Evolutionary conservation across 1,140 invertebrate species (phyloP).

Genomic region (Orchesella cincta): DNA sequence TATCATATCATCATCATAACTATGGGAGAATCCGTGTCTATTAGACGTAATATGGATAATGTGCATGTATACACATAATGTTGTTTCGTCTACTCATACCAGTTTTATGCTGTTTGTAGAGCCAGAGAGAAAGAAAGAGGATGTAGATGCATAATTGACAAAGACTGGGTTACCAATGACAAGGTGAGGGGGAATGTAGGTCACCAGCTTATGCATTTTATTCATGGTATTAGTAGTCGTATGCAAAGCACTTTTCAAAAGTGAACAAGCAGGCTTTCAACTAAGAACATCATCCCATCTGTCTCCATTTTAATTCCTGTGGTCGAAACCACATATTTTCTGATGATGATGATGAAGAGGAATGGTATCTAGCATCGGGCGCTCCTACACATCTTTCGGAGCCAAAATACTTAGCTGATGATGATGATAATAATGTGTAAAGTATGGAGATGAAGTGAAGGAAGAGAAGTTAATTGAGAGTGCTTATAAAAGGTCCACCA

Average conservation of each 20-base stretch:
- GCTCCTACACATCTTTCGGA: neutral
- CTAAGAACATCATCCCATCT: neutral
- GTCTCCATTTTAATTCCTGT: neutral
- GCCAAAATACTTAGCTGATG: neutral
- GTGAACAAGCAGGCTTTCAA: neutral
- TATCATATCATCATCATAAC: no score
- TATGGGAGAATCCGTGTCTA: no score
- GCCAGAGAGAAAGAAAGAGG: neutral
- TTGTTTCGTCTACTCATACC: no score
- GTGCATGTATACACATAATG: no score
- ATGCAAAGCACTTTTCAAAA: neutral
- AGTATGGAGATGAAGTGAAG: neutral
- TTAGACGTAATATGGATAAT: no score
- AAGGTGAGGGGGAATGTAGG: slow-evolving; percentile 25
- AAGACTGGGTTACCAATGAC: slow-evolving; percentile 27
- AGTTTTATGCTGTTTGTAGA: no score
- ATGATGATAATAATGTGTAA: neutral
- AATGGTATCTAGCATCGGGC: no score
- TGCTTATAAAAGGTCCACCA: no score
- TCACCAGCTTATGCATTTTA: slow-evolving; percentile 13
- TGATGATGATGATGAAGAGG: neutral
- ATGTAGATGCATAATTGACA: slow-evolving; percentile 26
- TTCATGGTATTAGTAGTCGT: neutral
- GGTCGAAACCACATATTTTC: neutral
- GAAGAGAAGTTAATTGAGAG: neutral